Evolutionary conservation across 2,797 vertebrate genomes (phyloP).

Genomic region (Centropyge bicolor): DNA sequence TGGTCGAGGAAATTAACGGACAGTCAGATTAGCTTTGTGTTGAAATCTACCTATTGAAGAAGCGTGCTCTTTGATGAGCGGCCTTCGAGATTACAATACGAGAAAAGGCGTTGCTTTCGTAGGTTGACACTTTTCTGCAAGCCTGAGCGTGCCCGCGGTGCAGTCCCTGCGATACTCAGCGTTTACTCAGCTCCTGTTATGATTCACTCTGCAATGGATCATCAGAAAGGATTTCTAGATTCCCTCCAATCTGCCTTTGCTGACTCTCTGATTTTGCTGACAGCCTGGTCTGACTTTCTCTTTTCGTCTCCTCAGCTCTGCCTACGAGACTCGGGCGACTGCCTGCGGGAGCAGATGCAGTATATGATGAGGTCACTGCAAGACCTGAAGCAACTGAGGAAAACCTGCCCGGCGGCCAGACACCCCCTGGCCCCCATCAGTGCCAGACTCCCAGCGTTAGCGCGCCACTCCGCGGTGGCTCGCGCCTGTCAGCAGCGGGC

Average conservation of each 20-base stretch:
- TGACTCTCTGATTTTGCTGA: conserved; percentile 13
- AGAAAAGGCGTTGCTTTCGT: conserved; percentile 29
- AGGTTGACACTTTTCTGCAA: conserved; percentile 23
- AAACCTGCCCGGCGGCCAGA: conserved; percentile 59
- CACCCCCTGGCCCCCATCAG: conserved; percentile 65
- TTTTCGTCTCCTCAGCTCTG: conserved; percentile 83
- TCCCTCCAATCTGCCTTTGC: not conserved
- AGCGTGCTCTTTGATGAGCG: conserved; percentile 28
- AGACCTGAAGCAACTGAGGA: conserved; percentile 84
- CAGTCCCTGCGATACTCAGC: not conserved
- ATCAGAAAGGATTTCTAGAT: not conserved
- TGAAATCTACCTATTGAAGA: conserved; percentile 22
- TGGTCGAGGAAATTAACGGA: conserved; percentile 53
- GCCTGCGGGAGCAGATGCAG: conserved; percentile 86
- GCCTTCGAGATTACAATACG: conserved; percentile 32
- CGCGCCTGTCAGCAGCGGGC: conserved; percentile 79
- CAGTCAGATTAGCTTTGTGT: conserved; percentile 46
- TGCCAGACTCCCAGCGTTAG: conserved; percentile 63
- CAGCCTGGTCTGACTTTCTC: conserved; percentile 44
- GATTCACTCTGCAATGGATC: conserved; percentile 9
- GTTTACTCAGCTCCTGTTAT: conserved; percentile 14
- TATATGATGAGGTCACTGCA: conserved; percentile 89
- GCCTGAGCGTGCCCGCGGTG: conserved; percentile 54
- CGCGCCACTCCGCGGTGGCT: conserved; percentile 73
- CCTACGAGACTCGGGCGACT: conserved; percentile 84